Conservation (phyloP, 2,113 vertebrate genomes). For the Mixornis gularis region DNA sequence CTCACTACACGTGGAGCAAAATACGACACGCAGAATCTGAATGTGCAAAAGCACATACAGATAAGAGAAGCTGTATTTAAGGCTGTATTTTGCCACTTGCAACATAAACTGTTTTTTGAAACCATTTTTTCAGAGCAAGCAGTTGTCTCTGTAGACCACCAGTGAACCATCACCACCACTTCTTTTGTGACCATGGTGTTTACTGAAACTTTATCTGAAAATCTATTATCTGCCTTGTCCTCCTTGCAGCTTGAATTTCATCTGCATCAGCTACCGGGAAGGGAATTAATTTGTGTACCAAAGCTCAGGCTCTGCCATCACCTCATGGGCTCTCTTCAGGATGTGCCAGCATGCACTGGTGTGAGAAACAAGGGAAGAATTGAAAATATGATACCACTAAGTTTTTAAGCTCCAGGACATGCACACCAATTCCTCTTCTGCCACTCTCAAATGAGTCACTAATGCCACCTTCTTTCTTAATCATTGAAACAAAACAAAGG, state of each 20-base stretch:
- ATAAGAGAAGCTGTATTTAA: neutral
- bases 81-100: neutral
- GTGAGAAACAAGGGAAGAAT: neutral
- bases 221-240: neutral
- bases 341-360: neutral
- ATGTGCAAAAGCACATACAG: neutral
- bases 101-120: neutral
- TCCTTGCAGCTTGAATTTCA: neutral
- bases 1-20: neutral
- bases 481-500: neutral
- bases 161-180: neutral
- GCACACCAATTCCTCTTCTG: neutral
- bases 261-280: neutral
- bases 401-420: neutral
- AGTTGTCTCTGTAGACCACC: neutral
- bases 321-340: neutral
- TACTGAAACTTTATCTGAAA: neutral
- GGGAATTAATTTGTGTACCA: neutral
- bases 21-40: neutral
- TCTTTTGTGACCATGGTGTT: neutral
- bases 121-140: neutral
- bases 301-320: neutral
- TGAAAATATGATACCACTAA: neutral
- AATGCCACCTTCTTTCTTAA: neutral
- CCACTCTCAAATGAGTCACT: neutral